Evolutionary conservation across 2,113 vertebrate genomes (phyloP), one percentile per base, ranked within the genome.

Genomic region (Capreolus pygargus): DNA sequence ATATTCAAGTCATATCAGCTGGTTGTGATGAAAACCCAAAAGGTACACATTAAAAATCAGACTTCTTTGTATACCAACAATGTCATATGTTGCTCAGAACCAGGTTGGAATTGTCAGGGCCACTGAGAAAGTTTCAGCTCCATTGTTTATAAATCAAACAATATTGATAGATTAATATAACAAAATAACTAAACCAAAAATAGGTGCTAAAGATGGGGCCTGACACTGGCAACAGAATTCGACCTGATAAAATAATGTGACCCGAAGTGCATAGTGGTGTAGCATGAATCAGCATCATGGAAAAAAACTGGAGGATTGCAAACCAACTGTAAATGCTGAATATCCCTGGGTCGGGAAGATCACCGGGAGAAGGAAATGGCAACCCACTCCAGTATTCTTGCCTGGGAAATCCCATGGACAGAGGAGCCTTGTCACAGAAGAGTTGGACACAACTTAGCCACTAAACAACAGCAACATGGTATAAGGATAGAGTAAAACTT

Each of bases 1-100:
- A 12, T 84, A 50, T 84, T 95, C 83, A 82, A 58, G 89, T 78
- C 58, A 94, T 94, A 52, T 52, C 91, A 97, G 86, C 92, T 93
- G 91, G 86, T 95, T 86, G 67, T 91, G 67, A 55, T 91, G 64
- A 82, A 94, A 94, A 89, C 28, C 25, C 21, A 84, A 57, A 91
- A 54, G 30, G 23, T 87, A 25, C 43, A 15, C 27, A 36, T 93
- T 93, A 57, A 84, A 64, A 92, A 92, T 92, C 78, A 50, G 95
- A 67, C 61, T 97, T 97, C 10, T 28, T n/a, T 85, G 82, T 91
- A 28, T 78, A 52, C 67, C 92, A 97, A 57, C 14, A 92, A 86
- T 67, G 54, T 76, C 82, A 6, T 13, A 8, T 30, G 50, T 85
- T 47, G 89, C 82, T 96, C 78, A 94, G 47, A 98, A 84, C n/a